A percentile compares a stretch with the other conserved stretches of the same genome.
These are phyloP conservation scores for Oreotrochilus melanogaster DNA, from an alignment of 2,113 vertebrate species.

Conservation along the genomic window DNA sequence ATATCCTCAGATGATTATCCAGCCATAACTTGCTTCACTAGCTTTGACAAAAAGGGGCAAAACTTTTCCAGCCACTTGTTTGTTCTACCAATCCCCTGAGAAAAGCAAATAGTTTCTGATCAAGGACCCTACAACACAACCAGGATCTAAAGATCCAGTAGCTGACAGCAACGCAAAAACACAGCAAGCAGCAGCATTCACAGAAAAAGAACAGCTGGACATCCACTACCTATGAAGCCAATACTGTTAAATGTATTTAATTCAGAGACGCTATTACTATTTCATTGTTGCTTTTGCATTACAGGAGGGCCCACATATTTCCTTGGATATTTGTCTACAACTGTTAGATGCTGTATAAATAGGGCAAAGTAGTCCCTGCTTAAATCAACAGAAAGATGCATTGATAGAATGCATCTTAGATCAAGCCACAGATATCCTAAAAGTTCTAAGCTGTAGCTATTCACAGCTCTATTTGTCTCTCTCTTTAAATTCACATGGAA, in stretches of 20 bases:
- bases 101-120: not conserved
- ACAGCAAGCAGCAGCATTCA: not conserved
- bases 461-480: not conserved
- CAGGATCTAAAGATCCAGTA: not conserved
- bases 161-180: not conserved
- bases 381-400: slow-evolving; percentile 14
- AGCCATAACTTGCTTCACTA: not conserved
- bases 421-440: not conserved
- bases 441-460: not conserved
- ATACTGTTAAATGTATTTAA: not conserved
- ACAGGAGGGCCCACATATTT: not conserved
- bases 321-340: not conserved
- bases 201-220: not conserved
- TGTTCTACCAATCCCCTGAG: not conserved
- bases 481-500: not conserved
- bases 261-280: not conserved
- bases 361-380: not conserved
- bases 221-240: not conserved
- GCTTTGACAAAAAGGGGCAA: not conserved
- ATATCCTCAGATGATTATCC: not conserved
- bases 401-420: not conserved
- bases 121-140: not conserved
- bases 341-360: not conserved
- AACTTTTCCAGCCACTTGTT: not conserved
- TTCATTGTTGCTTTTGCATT: not conserved